Base-by-base conservation (phyloP, 2,113 vertebrate genomes). In the Psephotus haematonotus region DNA sequence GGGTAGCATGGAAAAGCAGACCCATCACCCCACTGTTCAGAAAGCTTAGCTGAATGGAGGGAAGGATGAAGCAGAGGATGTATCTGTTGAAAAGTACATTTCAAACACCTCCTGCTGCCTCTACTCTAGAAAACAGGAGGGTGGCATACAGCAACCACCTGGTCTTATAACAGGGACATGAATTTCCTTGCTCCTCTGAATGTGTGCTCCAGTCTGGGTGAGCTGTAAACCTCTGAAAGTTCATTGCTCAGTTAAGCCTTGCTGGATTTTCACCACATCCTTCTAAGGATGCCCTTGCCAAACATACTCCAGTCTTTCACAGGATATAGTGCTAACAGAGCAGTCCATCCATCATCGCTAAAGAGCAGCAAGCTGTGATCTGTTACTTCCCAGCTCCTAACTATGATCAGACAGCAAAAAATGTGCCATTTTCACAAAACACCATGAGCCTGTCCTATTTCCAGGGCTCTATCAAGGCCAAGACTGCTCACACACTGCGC, bases 231-330 rank as follows among this genome's bases (percentile, higher is more conserved):
- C 72, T 86, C 46, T 50, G 53, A 78, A 70, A 92, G 69, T 78
- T 92, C 88, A 71, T 71, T 1, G 1, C 77, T 89, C 64, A 55
- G 64, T 71, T 94, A 90, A 94, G 88, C 46, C 72, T 64, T 75
- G 55, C 9, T 95, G 92, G 86, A 89, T 95, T 94, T 92, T 86
- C 91, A 94, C 86, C 60, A 74, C 43, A n/a, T n/a, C n/a, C 2
- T 9, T 75, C 60, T 53, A 67, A 78, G 35, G 80, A 78, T 67
- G 55, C 62, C 83, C 72, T 81, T 96, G 94, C 91, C 88, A 95
- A 93, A 88, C 46, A 75, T 27, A 81, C n/a, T 94, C 59, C 79
- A 92, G 46, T 35, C 55, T 88, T 88, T 78, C 53, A 83, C 6
- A 2, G 79, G 60, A 88, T 46, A 80, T 7, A 70, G 53, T 67